Percentiles rank a stretch among this genome's conserved stretches.
Evolutionary conservation across 2,113 vertebrate species (phyloP).

Genomic region (Empidonax traillii): DNA sequence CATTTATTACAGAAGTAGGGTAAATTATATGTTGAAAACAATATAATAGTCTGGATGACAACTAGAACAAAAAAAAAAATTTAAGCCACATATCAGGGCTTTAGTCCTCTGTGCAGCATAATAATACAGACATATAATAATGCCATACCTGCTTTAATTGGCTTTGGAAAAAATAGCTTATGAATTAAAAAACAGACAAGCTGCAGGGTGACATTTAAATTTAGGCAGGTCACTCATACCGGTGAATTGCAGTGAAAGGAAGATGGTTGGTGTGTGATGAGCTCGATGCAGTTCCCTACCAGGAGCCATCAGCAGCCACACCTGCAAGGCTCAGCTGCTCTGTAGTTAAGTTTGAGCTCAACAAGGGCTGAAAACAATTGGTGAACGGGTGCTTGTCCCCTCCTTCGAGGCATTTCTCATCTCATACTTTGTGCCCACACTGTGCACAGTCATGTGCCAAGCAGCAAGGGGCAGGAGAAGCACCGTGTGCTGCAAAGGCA

Average conservation of each 20-base stretch:
- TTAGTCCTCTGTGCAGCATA: not conserved
- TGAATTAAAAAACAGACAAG: slow-evolving; percentile 1
- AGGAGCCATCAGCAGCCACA: not conserved
- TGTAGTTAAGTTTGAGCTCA: not conserved
- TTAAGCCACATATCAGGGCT: not conserved
- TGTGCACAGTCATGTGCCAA: not conserved
- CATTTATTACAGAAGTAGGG: slow-evolving; percentile 71
- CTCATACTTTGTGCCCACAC: not conserved
- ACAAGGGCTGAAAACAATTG: not conserved
- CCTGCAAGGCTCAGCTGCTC: not conserved
- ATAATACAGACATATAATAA: not conserved
- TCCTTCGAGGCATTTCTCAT: not conserved
- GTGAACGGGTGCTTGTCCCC: not conserved
- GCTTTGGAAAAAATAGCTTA: slow-evolving; percentile 21
- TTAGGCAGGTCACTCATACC: not conserved
- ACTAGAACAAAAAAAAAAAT: not conserved
- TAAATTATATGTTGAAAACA: slow-evolving; percentile 69
- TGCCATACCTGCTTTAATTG: slow-evolving; percentile 10
- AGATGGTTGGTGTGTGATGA: not conserved
- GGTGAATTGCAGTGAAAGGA: not conserved
- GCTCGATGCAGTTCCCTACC: not conserved
- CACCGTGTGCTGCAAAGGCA: not conserved
- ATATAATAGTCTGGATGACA: slow-evolving; percentile 47
- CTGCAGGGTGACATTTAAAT: not conserved
- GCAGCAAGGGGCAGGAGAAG: not conserved